Base-by-base conservation (phyloP, 2,888 invertebrate species). In the Platycheirus rosarum region DNA sequence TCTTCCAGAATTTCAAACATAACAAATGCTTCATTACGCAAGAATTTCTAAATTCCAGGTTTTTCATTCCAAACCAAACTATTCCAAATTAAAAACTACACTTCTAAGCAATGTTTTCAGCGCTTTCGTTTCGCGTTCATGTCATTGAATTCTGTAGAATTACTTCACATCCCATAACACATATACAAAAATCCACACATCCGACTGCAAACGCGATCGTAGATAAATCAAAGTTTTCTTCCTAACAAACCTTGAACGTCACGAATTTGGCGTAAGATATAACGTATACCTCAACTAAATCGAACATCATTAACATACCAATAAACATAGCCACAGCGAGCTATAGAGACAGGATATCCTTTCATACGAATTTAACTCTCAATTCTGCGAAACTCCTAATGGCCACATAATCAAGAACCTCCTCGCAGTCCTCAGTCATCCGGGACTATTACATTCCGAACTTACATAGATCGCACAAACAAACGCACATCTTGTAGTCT, bases 261-360 rank as follows among this genome's bases (percentile, higher is more conserved):
- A 82, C 82, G 82, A 82, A 73, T 82, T 77, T 77, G 51, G 82
- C 77, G 82, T 77, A 76, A 68, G 32, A 7, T 37, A n/a, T n/a
- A n/a, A n/a, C n/a, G 70, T 76, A 62, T 53, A 2, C 11, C 42
- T 29, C 42, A 26, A 16, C 26, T 1, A 16, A 60, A 29, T 14
- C 29, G 29, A 44, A 77, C 82, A 82, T 82, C 82, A 82, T 82
- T 82, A 82, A 82, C 82, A 82, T 82, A 82, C 82, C 82, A 48
- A 70, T n/a, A n/a, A n/a, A n/a, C n/a, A n/a, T n/a, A n/a, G n/a
- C 32, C 11, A 14, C 20, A 62, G 16, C 16, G 2, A 2, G 4
- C 9, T 26, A 18, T 8, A 69, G 1, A 32, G 63, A 68, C 73
- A 82, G 82, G 82, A 82, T 82, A 82, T 82, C 68, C 71, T 51